Base-by-base conservation (phyloP, 37 sponge, comb jelly and placozoan genomes). In the Cliona cf. orientalis region DNA sequence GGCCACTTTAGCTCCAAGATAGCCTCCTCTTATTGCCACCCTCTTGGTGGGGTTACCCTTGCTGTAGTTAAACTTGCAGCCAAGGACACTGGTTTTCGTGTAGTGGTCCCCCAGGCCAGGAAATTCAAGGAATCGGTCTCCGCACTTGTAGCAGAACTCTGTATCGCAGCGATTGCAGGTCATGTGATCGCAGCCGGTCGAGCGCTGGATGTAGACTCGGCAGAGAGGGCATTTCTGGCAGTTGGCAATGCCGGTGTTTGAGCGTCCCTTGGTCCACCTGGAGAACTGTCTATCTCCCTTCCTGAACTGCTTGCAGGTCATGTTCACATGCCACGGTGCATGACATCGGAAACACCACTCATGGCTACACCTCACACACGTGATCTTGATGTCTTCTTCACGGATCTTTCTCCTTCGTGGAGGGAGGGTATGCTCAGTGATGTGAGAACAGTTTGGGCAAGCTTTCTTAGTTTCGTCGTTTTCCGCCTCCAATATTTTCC, bases 261-360 rank as follows among this genome's bases (percentile, higher is more conserved):
- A 33, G 14, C 61, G 37, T 1, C 46, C 72, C 37, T 62, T 84
- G 0, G 87, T 79, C 93, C 93, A 92, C 29, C 60, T 68, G 17
- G 76, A 46, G 72, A 92, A 92, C 49, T 80, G 39, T n/a, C 76
- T 75, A 63, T 86, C 80, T 2, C 91, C 91, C 46, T 17, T 70
- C 49, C 41, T 58, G 58, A 72, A 71, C 25, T 82, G 26, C 38
- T 76, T 86, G 75, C 95, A 95, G 7, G 85, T 32, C 5, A 77
- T 23, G 22, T 60, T 85, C 23, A 34, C 45, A 42, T 95, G 95
- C 95, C 95, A 95, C 3, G 95, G 95, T 17, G 95, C 91, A 26
- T 95, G 85, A 76, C 95, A 95, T 7, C n/a, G 6, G 62, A 88
- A 95, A 75, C 95, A 95, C 95, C 95, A 95, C 25, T 80, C 83